A percentile compares a stretch with the other conserved stretches of the same genome.
Conservation (phyloP, 2,113 vertebrate species). For the Pionites leucogaster region DNA sequence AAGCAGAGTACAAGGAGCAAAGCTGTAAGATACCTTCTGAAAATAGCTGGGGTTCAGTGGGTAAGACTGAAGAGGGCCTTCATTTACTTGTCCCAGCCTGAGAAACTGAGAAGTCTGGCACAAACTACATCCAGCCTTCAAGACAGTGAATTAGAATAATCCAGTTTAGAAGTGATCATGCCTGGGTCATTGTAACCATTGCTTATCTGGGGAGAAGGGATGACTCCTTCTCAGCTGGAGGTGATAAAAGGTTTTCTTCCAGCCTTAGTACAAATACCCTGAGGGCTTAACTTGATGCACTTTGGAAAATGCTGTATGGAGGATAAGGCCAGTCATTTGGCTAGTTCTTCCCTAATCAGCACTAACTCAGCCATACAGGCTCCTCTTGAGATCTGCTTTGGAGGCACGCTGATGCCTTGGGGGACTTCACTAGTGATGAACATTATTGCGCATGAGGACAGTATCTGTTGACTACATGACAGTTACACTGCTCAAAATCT, state of each 20-base stretch:
- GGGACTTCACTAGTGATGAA: not conserved
- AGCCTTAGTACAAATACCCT: not conserved
- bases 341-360: conserved; percentile 39
- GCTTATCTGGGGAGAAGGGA: conserved; percentile 14
- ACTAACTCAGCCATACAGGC: not conserved
- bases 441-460: not conserved
- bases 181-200: conserved; percentile 7
- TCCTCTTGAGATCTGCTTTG: not conserved
- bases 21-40: not conserved
- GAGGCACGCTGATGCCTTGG: not conserved
- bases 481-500: not conserved
- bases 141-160: not conserved
- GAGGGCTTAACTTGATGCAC: not conserved
- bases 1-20: not conserved
- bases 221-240: conserved; percentile 7
- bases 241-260: conserved; percentile 26
- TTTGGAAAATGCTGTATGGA: not conserved
- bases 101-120: not conserved
- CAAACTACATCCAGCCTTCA: not conserved
- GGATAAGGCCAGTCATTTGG: conserved; percentile 17
- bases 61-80: not conserved
- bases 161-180: not conserved
- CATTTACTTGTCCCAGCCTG: not conserved
- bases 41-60: not conserved
- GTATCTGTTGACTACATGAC: not conserved